phyloP scores from a whole-genome alignment of 2,797 vertebrate genomes.

The Pterois miles region DNA sequence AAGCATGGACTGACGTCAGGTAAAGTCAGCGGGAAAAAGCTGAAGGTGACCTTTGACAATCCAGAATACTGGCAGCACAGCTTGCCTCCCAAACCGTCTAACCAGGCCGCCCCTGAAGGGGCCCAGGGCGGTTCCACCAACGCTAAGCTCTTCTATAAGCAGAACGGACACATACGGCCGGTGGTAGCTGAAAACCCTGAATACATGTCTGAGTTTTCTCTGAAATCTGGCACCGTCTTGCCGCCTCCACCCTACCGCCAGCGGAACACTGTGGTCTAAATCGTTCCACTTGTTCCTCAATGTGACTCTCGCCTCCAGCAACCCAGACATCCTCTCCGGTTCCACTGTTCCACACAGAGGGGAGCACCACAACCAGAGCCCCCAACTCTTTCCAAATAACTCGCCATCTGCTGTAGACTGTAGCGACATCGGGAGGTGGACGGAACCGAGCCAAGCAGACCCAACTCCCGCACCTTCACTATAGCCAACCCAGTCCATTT shows the following conservation, averaged over 20 bases:
- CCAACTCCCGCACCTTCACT: slow-evolving; percentile 44
- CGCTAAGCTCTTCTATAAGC: slow-evolving; percentile 96
- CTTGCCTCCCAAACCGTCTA: slow-evolving; percentile 90
- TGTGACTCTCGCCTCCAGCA: slow-evolving; percentile 48
- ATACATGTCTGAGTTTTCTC: slow-evolving; percentile 94
- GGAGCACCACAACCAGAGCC: slow-evolving; percentile 29
- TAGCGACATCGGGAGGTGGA: slow-evolving; percentile 63
- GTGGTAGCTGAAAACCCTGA: slow-evolving; percentile 94
- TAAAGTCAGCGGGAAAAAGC: slow-evolving; percentile 85
- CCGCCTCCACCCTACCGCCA: slow-evolving; percentile 98
- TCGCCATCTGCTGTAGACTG: slow-evolving; percentile 66
- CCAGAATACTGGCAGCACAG: slow-evolving; percentile 99
- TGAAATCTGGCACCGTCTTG: slow-evolving; percentile 92
- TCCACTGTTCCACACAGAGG: slow-evolving; percentile 51
- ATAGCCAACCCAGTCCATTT: slow-evolving; percentile 52
- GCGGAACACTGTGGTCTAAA: slow-evolving; percentile 97
- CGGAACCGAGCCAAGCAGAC: slow-evolving; percentile 34
- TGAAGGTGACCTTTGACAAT: slow-evolving; percentile 98
- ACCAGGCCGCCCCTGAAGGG: slow-evolving; percentile 83
- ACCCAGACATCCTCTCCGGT: slow-evolving; percentile 59
- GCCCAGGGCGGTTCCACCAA: slow-evolving; percentile 88
- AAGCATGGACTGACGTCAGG: slow-evolving; percentile 78
- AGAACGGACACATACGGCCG: slow-evolving; percentile 94
- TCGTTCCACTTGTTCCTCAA: slow-evolving; percentile 46
- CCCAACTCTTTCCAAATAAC: slow-evolving; percentile 41